Evolutionary conservation across 2,113 vertebrate genomes (phyloP), one percentile per base, ranked within the genome.

Genomic region (Notechis scutatus): DNA sequence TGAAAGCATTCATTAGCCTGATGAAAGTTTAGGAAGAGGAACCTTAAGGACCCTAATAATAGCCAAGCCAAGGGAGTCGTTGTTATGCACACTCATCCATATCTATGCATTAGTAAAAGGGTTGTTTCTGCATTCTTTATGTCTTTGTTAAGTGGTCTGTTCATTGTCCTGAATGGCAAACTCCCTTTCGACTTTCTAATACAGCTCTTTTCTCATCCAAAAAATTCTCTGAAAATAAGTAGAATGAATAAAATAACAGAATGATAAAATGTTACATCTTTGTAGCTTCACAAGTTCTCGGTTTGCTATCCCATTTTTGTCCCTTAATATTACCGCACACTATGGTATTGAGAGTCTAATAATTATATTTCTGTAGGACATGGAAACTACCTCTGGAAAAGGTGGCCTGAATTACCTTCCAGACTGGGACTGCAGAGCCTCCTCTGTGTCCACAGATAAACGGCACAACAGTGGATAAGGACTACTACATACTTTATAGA

Each of bases 21-120:
- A 92, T 55, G 52, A 20, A n/a, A 3, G 39, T 85, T 85, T 93
- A 95, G 87, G 93, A 89, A 39, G 55, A 69, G n/a, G 3, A 24
- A 39, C 52, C 69, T 90, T 39, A 42, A 87, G 45, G n/a, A 4
- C 42, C 45, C 6, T 90, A 57, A 57, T n/a, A 90, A 59, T 8
- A 8, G 20, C 52, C 39, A 24, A 15, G 18, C 18, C 69, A 90
- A 57, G 3, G 39, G 52, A 56, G 3, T 56, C 26, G 81, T 15
- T 29, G 45, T 24, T 61, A 57, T 50, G 50, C 47, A 57, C 52
- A 85, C 47, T 56, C 52, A 89, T 56, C 52, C 39, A 89, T n/a
- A 81, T 14, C n/a, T 57, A 34, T 54, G 24, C 23, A 88, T 74
- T 89, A 29, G 50, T 42, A 15, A 87, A 55, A 9, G 45, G 9